Evolutionary conservation across 1,140 invertebrate species (phyloP).

Genomic region (Adoxophyes honmai): DNA sequence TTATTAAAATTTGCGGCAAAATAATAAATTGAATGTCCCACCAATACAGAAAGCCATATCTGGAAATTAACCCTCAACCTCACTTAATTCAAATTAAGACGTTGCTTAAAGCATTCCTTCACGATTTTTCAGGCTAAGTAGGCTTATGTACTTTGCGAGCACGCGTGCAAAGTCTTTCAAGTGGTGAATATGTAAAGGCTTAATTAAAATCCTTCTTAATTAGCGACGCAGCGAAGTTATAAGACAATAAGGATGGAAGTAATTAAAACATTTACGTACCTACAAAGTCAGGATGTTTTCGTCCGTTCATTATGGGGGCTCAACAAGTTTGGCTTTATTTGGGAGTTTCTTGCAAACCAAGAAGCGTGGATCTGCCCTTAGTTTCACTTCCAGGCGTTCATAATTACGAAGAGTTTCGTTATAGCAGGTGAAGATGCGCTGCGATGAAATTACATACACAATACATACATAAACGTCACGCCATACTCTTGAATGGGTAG

Average conservation of each 20-base stretch:
- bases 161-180: slow-evolving; percentile 36
- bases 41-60: not conserved
- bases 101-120: too few relatives aligned
- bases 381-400: too few relatives aligned
- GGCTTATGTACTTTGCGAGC: slow-evolving; percentile 15
- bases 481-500: too few relatives aligned
- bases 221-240: slow-evolving; percentile 59
- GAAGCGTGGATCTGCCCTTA: too few relatives aligned
- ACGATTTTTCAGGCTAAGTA: not conserved
- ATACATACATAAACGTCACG: too few relatives aligned
- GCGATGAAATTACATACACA: too few relatives aligned
- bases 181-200: slow-evolving; percentile 44
- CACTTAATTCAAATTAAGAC: not conserved
- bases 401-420: too few relatives aligned
- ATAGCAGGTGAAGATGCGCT: too few relatives aligned
- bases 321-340: slow-evolving; percentile 55
- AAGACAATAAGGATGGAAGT: slow-evolving; percentile 65
- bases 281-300: slow-evolving; percentile 60
- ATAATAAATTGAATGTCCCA: too few relatives aligned
- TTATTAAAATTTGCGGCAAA: too few relatives aligned
- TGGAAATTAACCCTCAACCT: not conserved
- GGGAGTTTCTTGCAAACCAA: too few relatives aligned
- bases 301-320: slow-evolving; percentile 44
- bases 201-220: slow-evolving; percentile 69
- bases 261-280: slow-evolving; percentile 64